Conservation (phyloP, 1,140 invertebrate species). For the Panulirus ornatus region DNA sequence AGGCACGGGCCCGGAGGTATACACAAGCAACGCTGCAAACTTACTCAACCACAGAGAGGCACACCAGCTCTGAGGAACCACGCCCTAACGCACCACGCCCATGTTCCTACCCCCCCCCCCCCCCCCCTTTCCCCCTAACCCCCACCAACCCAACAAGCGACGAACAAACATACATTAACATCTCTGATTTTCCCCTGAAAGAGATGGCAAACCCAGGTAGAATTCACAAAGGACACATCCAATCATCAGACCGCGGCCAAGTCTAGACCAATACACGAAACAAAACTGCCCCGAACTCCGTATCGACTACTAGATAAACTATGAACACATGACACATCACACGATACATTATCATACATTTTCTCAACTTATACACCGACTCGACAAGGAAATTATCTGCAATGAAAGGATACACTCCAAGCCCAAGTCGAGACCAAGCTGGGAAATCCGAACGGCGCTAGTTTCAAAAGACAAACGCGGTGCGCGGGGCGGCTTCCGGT, state of each 20-base stretch:
- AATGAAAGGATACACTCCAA: not conserved
- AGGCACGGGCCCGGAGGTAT: too few relatives aligned
- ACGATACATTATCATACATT: too few relatives aligned
- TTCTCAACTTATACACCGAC: too few relatives aligned
- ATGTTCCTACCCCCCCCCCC: not conserved
- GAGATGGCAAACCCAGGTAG: constrained; percentile 63
- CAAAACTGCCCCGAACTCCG: not conserved
- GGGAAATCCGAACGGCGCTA: not conserved
- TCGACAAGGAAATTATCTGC: too few relatives aligned
- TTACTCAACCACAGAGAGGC: too few relatives aligned
- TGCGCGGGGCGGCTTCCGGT: constrained; percentile 48
- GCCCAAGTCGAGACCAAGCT: constrained; percentile 10
- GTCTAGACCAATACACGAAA: not conserved
- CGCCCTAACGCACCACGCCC: not conserved
- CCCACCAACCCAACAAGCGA: not conserved
- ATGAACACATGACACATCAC: not conserved
- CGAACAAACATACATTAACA: constrained; percentile 70
- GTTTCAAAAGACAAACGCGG: constrained; percentile 66
- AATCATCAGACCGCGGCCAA: constrained; percentile 25
- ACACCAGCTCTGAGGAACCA: too few relatives aligned
- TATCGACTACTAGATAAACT: too few relatives aligned
- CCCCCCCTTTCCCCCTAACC: not conserved
- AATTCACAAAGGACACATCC: constrained; percentile 65
- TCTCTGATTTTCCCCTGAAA: constrained; percentile 59
- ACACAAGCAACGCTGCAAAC: too few relatives aligned